Conservation (phyloP, 2,888 invertebrate species). For the Thymelicus lineola region DNA sequence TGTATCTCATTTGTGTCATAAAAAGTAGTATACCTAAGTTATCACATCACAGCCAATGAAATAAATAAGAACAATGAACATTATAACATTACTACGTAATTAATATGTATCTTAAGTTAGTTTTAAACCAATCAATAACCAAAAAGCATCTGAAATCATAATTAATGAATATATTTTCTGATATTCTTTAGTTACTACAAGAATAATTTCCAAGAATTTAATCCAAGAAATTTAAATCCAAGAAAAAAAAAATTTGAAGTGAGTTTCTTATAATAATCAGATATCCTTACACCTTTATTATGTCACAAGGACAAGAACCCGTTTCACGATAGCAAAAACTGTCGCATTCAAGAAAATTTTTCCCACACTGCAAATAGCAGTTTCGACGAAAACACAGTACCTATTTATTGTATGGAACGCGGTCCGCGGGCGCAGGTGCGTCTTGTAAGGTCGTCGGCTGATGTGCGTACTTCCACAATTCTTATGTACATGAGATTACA, state of each 20-base stretch:
- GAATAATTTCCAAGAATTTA: no score
- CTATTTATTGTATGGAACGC: conserved; percentile 48
- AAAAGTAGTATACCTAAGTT: no score
- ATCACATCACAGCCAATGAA: no score
- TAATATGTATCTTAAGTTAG: no score
- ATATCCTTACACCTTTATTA: conserved; percentile 30
- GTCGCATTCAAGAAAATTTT: conserved; percentile 47
- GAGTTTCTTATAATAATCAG: conserved; percentile 17
- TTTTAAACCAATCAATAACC: no score
- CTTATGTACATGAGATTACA: neutral
- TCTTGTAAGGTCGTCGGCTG: conserved; percentile 30
- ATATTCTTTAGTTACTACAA: no score
- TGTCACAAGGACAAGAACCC: conserved; percentile 42
- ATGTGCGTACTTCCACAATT: neutral
- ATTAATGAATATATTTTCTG: no score
- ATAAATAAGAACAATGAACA: no score
- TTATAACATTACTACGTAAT: no score
- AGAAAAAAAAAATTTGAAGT: neutral
- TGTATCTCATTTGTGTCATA: no score
- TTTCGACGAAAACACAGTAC: conserved; percentile 61
- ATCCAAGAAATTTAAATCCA: no score
- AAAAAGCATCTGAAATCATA: neutral
- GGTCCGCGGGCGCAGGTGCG: conserved; percentile 69
- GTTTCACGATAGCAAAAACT: conserved; percentile 46
- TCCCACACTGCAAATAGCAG: conserved; percentile 69